Conservation (phyloP, 2,113 vertebrate species). For the Neofelis nebulosa region DNA sequence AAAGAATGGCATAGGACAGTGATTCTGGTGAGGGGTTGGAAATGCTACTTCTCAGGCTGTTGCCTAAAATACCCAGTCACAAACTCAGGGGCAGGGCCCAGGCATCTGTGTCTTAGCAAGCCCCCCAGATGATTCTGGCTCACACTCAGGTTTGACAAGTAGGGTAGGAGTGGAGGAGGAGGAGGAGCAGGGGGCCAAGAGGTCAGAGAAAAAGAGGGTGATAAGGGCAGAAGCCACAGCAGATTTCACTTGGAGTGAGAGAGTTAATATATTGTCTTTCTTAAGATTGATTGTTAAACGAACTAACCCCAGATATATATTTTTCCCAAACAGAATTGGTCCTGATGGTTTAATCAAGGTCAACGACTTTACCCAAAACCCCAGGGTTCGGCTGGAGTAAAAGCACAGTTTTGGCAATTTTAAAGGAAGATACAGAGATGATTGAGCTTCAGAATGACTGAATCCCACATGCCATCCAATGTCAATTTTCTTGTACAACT, state of each 20-base stretch:
- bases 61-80: not conserved
- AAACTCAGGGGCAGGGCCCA: not conserved
- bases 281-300: not conserved
- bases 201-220: not conserved
- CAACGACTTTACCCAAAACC: slow-evolving; percentile 84
- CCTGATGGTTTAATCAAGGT: slow-evolving; percentile 85
- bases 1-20: not conserved
- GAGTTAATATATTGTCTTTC: not conserved
- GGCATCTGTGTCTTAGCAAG: not conserved
- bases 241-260: not conserved
- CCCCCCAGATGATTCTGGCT: not conserved
- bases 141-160: not conserved
- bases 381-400: slow-evolving; percentile 82
- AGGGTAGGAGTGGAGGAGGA: not conserved
- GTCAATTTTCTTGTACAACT: slow-evolving; percentile 75
- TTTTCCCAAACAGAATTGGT: slow-evolving; percentile 80
- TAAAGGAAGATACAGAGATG: slow-evolving; percentile 73
- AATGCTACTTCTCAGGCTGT: not conserved
- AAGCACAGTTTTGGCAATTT: slow-evolving; percentile 60
- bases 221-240: not conserved
- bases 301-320: slow-evolving; percentile 43
- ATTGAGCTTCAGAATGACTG: slow-evolving; percentile 63
- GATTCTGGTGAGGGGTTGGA: not conserved
- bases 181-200: not conserved
- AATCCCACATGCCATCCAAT: slow-evolving; percentile 58